A percentile compares a stretch with the other conserved stretches of the same genome.
These are phyloP conservation scores for Hydrozoanthus tunicans DNA, from an alignment of 64 coral and sea anemone species.

Conservation along the genomic window DNA sequence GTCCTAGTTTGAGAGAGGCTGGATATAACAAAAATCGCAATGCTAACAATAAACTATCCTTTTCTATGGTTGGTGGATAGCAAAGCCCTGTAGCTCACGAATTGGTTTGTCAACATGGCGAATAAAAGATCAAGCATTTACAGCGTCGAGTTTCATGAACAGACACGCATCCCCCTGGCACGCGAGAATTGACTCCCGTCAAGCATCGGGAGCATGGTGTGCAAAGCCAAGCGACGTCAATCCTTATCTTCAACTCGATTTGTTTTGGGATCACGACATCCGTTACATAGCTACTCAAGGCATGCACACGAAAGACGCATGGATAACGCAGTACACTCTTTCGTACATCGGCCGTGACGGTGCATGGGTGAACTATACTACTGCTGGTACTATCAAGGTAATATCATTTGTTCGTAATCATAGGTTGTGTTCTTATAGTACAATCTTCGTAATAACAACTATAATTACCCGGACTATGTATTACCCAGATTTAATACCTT, in stretches of 20 bases:
- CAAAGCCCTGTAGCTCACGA: slow-evolving; percentile 5
- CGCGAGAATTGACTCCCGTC: slow-evolving; percentile 13
- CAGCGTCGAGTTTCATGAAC: slow-evolving; percentile 49
- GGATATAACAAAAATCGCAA: too few relatives aligned
- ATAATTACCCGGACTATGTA: too few relatives aligned
- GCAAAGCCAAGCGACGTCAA: not conserved
- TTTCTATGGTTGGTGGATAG: not conserved
- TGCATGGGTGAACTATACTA: slow-evolving; percentile 26
- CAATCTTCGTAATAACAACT: too few relatives aligned
- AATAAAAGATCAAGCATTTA: slow-evolving; percentile 21
- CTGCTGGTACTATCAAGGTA: slow-evolving; percentile 10
- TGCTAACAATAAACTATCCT: too few relatives aligned
- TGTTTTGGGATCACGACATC: slow-evolving; percentile 19
- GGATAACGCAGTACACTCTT: slow-evolving; percentile 15
- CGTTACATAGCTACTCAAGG: not conserved
- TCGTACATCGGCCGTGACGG: not conserved
- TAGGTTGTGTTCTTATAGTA: not conserved
- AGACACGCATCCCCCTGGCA: slow-evolving; percentile 8
- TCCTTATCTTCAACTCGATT: slow-evolving; percentile 19
- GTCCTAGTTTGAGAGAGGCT: too few relatives aligned
- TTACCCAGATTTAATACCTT: too few relatives aligned
- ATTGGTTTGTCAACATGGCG: slow-evolving; percentile 52
- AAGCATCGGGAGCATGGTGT: slow-evolving; percentile 21
- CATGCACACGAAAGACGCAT: slow-evolving; percentile 33
- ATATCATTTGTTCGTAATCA: not conserved